These are phyloP conservation scores for Amblyornis subalaris DNA, from an alignment of 2,113 vertebrate genomes.

Conservation along the genomic window DNA sequence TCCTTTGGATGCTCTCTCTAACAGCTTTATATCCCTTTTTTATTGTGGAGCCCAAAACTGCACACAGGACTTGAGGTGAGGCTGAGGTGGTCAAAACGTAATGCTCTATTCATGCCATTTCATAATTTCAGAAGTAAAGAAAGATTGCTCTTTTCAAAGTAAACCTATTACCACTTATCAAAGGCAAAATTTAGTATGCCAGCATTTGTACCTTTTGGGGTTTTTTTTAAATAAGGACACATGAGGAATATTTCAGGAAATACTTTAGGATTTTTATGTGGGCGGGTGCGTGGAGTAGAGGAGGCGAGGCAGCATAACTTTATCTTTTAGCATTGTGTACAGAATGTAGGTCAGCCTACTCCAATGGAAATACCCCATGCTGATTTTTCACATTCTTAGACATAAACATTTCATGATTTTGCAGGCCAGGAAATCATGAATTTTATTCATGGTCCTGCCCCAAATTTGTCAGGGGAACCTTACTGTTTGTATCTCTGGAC, in stretches of 20 bases:
- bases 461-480: not conserved
- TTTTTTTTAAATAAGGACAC: not conserved
- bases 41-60: not conserved
- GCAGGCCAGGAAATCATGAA: not conserved
- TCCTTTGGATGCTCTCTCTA: not conserved
- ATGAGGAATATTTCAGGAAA: not conserved
- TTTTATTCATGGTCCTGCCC: not conserved
- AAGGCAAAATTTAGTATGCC: not conserved
- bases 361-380: not conserved
- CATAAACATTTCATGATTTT: not conserved
- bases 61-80: not conserved
- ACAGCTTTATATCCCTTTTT: not conserved
- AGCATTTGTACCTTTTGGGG: not conserved
- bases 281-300: not conserved
- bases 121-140: not conserved
- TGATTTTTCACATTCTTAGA: not conserved
- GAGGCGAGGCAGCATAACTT: not conserved
- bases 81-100: not conserved
- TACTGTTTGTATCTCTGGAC: not conserved
- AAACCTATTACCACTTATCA: not conserved
- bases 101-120: accelerated
- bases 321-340: not conserved
- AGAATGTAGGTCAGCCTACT: not conserved
- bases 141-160: not conserved
- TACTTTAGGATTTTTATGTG: not conserved